A percentile compares a stretch with the other conserved stretches of the same genome.
phyloP scores from a whole-genome alignment of 2,113 vertebrate species.

The Hippolais icterina region DNA sequence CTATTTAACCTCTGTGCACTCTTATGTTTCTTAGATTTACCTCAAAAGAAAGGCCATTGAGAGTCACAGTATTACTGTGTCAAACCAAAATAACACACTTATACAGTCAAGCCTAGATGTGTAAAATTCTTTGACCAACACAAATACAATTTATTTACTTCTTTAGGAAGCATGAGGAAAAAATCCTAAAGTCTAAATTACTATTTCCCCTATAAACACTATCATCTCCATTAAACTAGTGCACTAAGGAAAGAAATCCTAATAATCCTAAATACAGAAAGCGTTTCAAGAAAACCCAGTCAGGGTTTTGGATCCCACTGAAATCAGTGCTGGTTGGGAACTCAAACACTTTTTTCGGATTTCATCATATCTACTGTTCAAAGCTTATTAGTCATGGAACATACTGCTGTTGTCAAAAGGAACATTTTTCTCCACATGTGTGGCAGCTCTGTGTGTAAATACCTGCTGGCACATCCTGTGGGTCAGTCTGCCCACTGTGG shows the following conservation, averaged over 20 bases:
- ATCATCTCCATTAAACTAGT: neutral
- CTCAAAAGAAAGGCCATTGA: neutral
- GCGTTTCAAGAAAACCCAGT: neutral
- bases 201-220: neutral
- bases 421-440: neutral
- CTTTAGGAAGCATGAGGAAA: neutral
- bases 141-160: neutral
- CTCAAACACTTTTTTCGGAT: neutral
- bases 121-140: neutral
- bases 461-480: neutral
- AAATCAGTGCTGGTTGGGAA: neutral
- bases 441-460: neutral
- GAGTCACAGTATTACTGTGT: neutral
- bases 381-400: neutral
- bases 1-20: neutral
- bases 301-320: neutral
- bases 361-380: neutral
- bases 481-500: fast-evolving
- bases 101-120: neutral
- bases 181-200: neutral
- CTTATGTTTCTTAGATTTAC: neutral
- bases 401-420: neutral
- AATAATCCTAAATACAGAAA: neutral
- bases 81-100: neutral
- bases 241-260: neutral